Evolutionary conservation across 2,113 vertebrate species (phyloP), one percentile per base, ranked within the genome.

Genomic region (Zeus faber): DNA sequence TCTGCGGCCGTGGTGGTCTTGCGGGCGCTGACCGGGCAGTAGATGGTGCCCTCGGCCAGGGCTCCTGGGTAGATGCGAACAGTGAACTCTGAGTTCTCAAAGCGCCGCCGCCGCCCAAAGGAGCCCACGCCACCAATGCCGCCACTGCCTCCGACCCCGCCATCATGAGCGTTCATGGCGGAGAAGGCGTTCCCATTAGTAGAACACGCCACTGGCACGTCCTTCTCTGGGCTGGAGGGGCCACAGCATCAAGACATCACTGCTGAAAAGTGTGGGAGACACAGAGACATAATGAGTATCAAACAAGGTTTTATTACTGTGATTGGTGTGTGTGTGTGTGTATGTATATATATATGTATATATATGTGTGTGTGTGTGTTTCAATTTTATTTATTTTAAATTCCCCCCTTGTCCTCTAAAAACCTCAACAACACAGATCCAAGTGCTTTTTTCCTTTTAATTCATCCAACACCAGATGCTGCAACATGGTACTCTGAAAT

Each of bases 101-200:
- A 95, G 92, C 95, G 95, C 90, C 93, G 92, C 87, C 96, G 94
- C 84, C 94, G 77, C 44, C 85, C 85, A 61, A 87, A 70, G 43
- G 75, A 81, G 63, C 85, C 83, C 71, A 72, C n/a, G 51, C 76
- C 75, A 6, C 69, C 62, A 7, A 53, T 44, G 7, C 74, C 73
- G 10, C 77, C 77, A 54, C 71, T 17, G 14, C n/a, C n/a, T n/a
- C n/a, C n/a, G n/a, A n/a, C 91, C 74, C 91, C 92, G 83, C 89
- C 92, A 94, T 98, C 95, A 89, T 91, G 93, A 85, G 91, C 82
- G 92, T 89, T 98, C 96, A 98, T 98, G 93, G 93, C 92, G 92
- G 88, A 92, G 85, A 86, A 76, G 79, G 70, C 73, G 82, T 87
- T 93, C 89, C 94, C 96, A 98, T 97, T 77, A 94, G 94, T 90